Evolutionary conservation across 2,113 vertebrate genomes (phyloP).

Genomic region (Synchiropus splendidus): DNA sequence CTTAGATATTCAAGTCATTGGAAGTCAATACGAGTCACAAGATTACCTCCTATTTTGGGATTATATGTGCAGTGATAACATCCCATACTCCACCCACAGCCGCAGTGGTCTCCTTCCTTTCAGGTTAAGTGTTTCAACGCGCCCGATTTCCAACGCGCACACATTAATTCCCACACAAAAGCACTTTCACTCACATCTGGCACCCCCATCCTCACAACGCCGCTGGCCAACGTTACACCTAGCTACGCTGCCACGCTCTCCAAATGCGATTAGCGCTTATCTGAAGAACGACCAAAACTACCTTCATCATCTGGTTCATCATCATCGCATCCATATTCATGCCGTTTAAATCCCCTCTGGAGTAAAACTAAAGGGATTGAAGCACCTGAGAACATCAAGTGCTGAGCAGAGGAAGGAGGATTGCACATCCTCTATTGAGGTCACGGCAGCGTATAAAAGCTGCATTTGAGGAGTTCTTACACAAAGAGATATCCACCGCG

Average conservation of each 20-base stretch:
- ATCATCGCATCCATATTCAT: slow-evolving; percentile 60
- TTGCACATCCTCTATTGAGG: slow-evolving; percentile 48
- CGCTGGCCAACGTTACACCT: slow-evolving; percentile 55
- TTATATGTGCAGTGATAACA: slow-evolving; percentile 58
- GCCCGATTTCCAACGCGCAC: slow-evolving; percentile 17
- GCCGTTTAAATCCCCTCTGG: slow-evolving; percentile 47
- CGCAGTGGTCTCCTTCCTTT: slow-evolving; percentile 35
- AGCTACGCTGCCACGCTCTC: slow-evolving; percentile 39
- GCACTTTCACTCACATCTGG: slow-evolving; percentile 23
- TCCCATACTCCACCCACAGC: slow-evolving; percentile 39
- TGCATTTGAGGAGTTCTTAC: slow-evolving; percentile 23
- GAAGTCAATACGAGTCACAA: too few species aligned
- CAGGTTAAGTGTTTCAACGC: slow-evolving; percentile 34
- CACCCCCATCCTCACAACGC: slow-evolving; percentile 36
- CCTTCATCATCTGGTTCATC: slow-evolving; percentile 54
- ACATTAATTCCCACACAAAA: slow-evolving; percentile 23
- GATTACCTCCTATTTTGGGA: slow-evolving; percentile 48
- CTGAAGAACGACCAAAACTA: slow-evolving; percentile 52
- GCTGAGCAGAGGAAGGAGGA: slow-evolving; percentile 29
- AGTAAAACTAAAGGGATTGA: slow-evolving; percentile 51
- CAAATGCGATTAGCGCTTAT: slow-evolving; percentile 63
- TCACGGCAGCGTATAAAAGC: slow-evolving; percentile 30
- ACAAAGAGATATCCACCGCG: slow-evolving; percentile 13
- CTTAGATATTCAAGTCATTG: too few species aligned
- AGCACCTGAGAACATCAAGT: slow-evolving; percentile 43